These are phyloP conservation scores for Hormaphis cornu DNA, from an alignment of 1,140 invertebrate genomes.

Conservation along the genomic window DNA sequence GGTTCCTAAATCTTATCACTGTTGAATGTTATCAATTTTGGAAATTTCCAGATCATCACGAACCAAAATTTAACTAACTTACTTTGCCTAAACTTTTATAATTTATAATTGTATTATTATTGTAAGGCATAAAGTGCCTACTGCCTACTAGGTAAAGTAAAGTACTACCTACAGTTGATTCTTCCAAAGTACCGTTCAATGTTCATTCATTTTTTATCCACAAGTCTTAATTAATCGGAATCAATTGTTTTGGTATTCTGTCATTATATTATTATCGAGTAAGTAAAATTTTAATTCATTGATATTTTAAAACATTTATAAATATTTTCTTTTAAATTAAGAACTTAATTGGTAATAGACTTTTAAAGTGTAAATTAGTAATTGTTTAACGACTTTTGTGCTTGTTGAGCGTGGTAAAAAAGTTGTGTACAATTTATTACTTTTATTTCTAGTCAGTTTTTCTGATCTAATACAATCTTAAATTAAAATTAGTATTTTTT, in stretches of 20 bases:
- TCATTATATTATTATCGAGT: background rate
- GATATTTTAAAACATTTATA: background rate
- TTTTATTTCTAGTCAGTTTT: background rate
- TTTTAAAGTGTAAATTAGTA: background rate
- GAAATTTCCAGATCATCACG: background rate
- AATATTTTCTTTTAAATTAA: background rate
- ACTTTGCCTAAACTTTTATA: background rate
- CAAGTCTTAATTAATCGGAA: background rate
- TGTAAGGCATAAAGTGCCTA: background rate
- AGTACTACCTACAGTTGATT: no score
- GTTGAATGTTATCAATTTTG: conserved; percentile 4
- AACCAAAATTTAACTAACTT: background rate
- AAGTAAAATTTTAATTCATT: background rate
- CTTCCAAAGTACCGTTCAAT: no score
- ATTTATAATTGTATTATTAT: background rate
- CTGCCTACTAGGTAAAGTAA: background rate
- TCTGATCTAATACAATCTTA: background rate
- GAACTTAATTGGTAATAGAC: conserved; percentile 21
- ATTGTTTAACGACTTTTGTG: background rate
- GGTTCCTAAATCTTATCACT: background rate
- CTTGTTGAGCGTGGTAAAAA: background rate
- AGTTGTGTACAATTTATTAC: background rate
- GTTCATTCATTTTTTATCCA: background rate
- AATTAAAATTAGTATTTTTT: background rate
- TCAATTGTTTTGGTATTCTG: background rate